Conservation (phyloP, 1,140 invertebrate genomes). For the Calycopis cecrops region DNA sequence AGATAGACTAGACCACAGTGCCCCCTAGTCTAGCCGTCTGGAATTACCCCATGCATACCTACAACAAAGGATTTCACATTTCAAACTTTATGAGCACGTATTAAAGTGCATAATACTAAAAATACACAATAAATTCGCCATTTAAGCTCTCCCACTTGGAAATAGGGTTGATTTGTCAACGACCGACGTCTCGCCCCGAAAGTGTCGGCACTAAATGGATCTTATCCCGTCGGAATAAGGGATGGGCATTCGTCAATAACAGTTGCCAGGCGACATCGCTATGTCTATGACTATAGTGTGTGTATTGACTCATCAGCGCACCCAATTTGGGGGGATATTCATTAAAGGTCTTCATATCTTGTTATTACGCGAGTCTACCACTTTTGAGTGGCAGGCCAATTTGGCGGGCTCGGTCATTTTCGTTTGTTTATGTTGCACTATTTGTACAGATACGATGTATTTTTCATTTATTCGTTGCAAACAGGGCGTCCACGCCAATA, state of each 20-base stretch:
- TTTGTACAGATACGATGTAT: too few relatives aligned
- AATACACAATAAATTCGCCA: background rate
- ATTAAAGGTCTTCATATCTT: slow-evolving; percentile 10
- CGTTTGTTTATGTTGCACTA: too few relatives aligned
- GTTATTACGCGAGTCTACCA: background rate
- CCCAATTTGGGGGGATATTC: slow-evolving; percentile 8
- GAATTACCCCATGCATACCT: slow-evolving; percentile 11
- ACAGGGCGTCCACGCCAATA: too few relatives aligned
- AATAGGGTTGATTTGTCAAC: slow-evolving; percentile 12
- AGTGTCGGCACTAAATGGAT: background rate
- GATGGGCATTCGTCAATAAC: background rate
- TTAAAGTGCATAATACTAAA: background rate
- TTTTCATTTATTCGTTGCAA: too few relatives aligned
- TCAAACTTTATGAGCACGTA: background rate
- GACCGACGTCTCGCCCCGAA: slow-evolving; percentile 6
- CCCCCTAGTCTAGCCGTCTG: slow-evolving; percentile 11
- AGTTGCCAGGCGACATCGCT: slow-evolving; percentile 4
- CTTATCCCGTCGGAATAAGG: background rate
- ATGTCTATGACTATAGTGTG: slow-evolving; percentile 3
- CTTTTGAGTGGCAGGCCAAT: too few relatives aligned
- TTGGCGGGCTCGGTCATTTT: too few relatives aligned
- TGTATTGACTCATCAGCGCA: slow-evolving; percentile 10
- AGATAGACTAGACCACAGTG: slow-evolving; percentile 9
- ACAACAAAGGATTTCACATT: background rate
- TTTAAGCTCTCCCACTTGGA: slow-evolving; percentile 11